Evolutionary conservation across 92 coral and sea anemone species (phyloP), one percentile per base, ranked within the genome.

Genomic region (Parazoanthus atlanticus): DNA sequence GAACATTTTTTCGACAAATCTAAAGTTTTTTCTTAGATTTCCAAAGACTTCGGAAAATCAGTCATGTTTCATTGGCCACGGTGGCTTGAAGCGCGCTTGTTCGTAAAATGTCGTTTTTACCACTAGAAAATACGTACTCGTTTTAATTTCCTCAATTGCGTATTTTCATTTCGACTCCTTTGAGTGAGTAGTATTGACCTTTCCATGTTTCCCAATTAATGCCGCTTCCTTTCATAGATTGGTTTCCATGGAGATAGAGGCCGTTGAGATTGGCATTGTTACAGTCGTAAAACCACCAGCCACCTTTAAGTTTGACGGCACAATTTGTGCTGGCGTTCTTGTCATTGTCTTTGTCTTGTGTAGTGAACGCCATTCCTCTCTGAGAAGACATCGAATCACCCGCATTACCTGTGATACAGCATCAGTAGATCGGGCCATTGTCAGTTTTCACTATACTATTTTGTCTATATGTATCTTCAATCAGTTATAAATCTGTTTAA

Each of bases 271-370:
- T 83, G 77, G 86, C 86, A 69, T 83, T 8, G 86, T 34, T 67
- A 67, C 86, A 83, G 77, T 83, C 86, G 64, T 83, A 83, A 41
- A 83, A 83, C 86, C 86, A 83, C 86, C 86, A 83, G 23, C 86
- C 86, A 40, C 86, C 77, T 41, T 69, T 69, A 43, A 40, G 38
- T 17, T 83, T 83, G 13, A 28, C 77, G 9, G 86, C 86, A 41
- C 86, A 83, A 41, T 83, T 83, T 8, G n/a, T 26, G 16, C 73
- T 67, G 38, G 77, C 30, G 7, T 21, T 76, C 34, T 69, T 83
- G 61, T 83, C 86, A 25, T 83, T 83, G 76, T 83, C 86, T 19
- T 41, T 83, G 29, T 54, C 86, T 71, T 43, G 36, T 25, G 86
- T 83, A 0, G 86, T 83, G 76, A 83, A 83, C n/a, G 86, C 77